A percentile compares a stretch with the other conserved stretches of the same genome.
These are phyloP conservation scores for Rhynchopsitta pachyrhyncha DNA, from an alignment of 2,113 vertebrate genomes.

Conservation along the genomic window DNA sequence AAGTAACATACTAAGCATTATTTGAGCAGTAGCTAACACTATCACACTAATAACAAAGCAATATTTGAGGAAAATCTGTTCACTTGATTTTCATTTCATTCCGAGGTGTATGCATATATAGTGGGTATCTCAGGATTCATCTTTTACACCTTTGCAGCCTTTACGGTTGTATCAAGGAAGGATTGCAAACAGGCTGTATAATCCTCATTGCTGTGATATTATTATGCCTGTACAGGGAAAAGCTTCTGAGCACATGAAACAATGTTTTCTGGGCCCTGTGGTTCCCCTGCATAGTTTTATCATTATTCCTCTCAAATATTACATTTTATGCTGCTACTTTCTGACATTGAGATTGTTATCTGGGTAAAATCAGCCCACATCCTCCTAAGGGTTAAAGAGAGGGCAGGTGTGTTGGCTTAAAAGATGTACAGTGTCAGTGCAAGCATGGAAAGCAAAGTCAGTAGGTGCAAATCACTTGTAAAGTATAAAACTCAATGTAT, in stretches of 20 bases:
- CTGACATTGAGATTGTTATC: background rate
- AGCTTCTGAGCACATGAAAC: background rate
- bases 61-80: background rate
- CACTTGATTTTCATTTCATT: background rate
- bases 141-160: background rate
- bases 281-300: background rate
- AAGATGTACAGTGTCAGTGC: background rate
- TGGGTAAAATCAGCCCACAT: background rate
- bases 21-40: background rate
- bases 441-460: background rate
- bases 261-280: background rate
- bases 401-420: background rate
- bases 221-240: background rate
- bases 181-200: background rate
- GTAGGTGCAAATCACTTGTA: background rate
- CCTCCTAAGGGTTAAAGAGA: background rate
- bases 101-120: background rate
- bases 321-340: background rate
- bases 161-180: background rate
- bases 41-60: background rate
- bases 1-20: accelerated
- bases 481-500: background rate
- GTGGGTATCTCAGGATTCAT: accelerated
- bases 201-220: background rate
- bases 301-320: background rate